Evolutionary conservation across 2,888 invertebrate genomes (phyloP).

Genomic region (Steinernema carpocapsae): DNA sequence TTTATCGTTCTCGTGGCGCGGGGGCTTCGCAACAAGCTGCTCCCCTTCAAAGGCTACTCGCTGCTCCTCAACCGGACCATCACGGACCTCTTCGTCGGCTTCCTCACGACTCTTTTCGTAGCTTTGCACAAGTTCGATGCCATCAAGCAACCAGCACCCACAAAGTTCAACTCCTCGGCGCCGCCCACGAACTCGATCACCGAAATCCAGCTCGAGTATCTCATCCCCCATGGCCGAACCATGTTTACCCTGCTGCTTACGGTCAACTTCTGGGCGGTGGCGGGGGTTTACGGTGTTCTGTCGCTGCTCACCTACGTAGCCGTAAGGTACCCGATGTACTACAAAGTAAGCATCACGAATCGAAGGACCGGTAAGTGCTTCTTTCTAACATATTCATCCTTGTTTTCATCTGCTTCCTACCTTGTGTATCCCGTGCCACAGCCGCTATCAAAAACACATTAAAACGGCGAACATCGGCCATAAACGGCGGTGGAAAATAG

Average conservation of each 20-base stretch:
- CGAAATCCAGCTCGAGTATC: constrained; percentile 43
- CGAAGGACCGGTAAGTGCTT: constrained; percentile 42
- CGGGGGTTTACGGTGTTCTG: constrained; percentile 51
- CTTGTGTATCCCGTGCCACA: too few relatives aligned
- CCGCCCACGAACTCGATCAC: neutral
- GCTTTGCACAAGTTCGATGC: constrained; percentile 46
- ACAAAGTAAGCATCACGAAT: constrained; percentile 45
- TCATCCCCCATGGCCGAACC: constrained; percentile 52
- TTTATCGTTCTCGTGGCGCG: constrained; percentile 45
- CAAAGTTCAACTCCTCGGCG: neutral
- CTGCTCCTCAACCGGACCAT: constrained; percentile 50
- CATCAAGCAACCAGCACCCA: neutral
- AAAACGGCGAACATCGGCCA: neutral
- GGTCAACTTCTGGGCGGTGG: constrained; percentile 51
- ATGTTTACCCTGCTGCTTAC: constrained; percentile 51
- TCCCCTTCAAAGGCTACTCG: constrained; percentile 54
- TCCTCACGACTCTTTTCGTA: constrained; percentile 50
- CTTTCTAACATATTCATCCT: too few relatives aligned
- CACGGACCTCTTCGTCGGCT: constrained; percentile 50
- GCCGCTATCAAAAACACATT: too few relatives aligned
- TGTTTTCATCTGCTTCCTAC: too few relatives aligned
- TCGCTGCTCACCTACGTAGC: constrained; percentile 50
- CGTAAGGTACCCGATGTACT: constrained; percentile 47
- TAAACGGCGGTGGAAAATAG: too few relatives aligned
- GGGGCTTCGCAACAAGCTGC: constrained; percentile 45